Conservation (phyloP, 2,113 vertebrate genomes). For the Platichthys stellatus region DNA sequence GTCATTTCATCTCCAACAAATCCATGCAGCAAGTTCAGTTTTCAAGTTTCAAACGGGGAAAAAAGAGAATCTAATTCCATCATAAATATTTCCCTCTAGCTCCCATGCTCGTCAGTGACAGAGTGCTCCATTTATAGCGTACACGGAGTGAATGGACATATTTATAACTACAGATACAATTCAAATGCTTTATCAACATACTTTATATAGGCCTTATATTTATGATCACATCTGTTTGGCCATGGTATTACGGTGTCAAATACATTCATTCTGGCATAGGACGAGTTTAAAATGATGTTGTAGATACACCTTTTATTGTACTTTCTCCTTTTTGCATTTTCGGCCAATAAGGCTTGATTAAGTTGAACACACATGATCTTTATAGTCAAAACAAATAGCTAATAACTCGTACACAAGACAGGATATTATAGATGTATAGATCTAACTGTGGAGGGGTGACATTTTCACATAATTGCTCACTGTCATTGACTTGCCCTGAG, state of each 20-base stretch:
- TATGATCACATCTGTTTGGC: too few relatives aligned
- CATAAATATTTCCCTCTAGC: slow-evolving; percentile 47
- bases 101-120: slow-evolving; percentile 34
- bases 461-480: neutral
- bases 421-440: too few relatives aligned
- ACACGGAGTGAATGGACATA: slow-evolving; percentile 3
- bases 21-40: slow-evolving; percentile 36
- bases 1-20: slow-evolving; percentile 42
- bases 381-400: neutral
- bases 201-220: too few relatives aligned
- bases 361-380: too few relatives aligned
- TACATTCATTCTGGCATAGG: too few relatives aligned
- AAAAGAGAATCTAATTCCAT: slow-evolving; percentile 22
- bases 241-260: too few relatives aligned
- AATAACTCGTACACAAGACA: too few relatives aligned
- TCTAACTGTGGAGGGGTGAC: neutral
- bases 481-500: neutral
- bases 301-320: too few relatives aligned
- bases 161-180: too few relatives aligned
- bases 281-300: too few relatives aligned
- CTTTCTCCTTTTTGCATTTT: too few relatives aligned
- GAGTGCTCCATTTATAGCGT: slow-evolving; percentile 21
- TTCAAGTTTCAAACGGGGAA: slow-evolving; percentile 22
- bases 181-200: neutral
- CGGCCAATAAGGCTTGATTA: neutral